Base-by-base conservation (phyloP, 2,113 vertebrate genomes). In the Opisthocomus hoazin region DNA sequence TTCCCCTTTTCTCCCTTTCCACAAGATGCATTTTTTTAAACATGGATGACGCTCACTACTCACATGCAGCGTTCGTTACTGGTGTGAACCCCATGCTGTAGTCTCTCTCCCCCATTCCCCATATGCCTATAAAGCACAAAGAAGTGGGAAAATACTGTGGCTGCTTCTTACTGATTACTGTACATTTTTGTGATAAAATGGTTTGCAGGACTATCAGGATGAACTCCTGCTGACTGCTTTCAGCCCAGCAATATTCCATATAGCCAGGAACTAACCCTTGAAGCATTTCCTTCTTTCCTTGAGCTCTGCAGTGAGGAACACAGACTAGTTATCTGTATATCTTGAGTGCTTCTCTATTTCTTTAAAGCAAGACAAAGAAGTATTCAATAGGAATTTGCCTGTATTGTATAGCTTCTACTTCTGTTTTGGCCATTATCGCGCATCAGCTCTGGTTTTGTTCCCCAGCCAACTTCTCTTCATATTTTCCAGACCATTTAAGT, bases 401-500 rank as follows among this genome's bases (percentile, higher is more conserved):
- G 92, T 93, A 93, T 93, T 94, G 84, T 95, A 56, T 66, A 95
- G 82, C 85, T 96, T 94, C 94, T 93, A 37, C 93, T 97, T 97
- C 97, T 98, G 95, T 56, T 98, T 98, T 97, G 90, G 89, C 96
- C 93, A 97, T 97, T 97, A 96, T 58, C 46, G 46, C 10, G 8
- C 96, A 97, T 97, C 97, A 94, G 93, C 82, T 96, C 56, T 92
- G 73, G 1, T 96, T 97, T 92, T 97, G 90, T 92, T 82, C 70
- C 36, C 32, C 53, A 61, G 97, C 91, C 97, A 98, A 97, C 94
- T 83, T 90, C 73, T 96, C 93, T 94, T 97, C 97, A 96, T 98
- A 97, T 94, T 98, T 98, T 98, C 96, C 98, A 97, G 95, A 94
- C 96, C 93, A 74, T 92, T 97, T 94, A 95, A 96, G 91, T 95